Base-by-base conservation (phyloP, 2,113 vertebrate genomes). In the Crypturellus undulatus region DNA sequence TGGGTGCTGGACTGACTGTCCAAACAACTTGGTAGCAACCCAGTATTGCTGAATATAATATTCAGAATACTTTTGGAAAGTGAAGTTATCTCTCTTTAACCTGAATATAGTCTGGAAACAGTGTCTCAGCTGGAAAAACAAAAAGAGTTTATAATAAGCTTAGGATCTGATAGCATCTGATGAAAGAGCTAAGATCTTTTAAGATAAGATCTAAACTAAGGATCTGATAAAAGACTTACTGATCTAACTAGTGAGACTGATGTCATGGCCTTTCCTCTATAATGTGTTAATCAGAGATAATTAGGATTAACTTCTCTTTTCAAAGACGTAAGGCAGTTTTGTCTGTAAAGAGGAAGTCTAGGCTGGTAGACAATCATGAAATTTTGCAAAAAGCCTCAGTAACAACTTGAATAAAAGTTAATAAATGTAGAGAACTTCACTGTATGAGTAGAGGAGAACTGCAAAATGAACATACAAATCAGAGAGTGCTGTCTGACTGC, bases 391-490 rank as follows among this genome's bases (percentile, higher is more conserved):
- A 78, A 84, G 62, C 2, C 2, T 45, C 21, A n/a, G 62, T 49
- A 88, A 36, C 26, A 88, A 79, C 42, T 76, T 85, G 52, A 93
- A 90, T 58, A 77, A 87, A 90, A 93, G 54, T 90, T 72, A 69
- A 69, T 77, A 81, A 69, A 81, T 11, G 49, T 65, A 45, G 79
- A 77, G 69, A 96, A 94, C 63, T 95, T 91, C 56, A 47, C 76
- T 84, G 20, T 51, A 8, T 75, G 60, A 93, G 45, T 94, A 75
- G 79, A 92, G 70, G n/a, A 91, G 71, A 90, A 76, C 75, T 93
- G 59, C 67, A 83, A 93, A 93, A 95, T 84, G 67, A 90, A 89
- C 96, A 96, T 82, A 96, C 73, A 92, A 97, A 96, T 93, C 90
- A 95, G 90, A 93, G 67, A 75, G 73, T 90, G 68, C 60, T 69